Evolutionary conservation across 2,888 invertebrate species (phyloP), one percentile per base, ranked within the genome.

Genomic region (Aspidiotus rigidus): DNA sequence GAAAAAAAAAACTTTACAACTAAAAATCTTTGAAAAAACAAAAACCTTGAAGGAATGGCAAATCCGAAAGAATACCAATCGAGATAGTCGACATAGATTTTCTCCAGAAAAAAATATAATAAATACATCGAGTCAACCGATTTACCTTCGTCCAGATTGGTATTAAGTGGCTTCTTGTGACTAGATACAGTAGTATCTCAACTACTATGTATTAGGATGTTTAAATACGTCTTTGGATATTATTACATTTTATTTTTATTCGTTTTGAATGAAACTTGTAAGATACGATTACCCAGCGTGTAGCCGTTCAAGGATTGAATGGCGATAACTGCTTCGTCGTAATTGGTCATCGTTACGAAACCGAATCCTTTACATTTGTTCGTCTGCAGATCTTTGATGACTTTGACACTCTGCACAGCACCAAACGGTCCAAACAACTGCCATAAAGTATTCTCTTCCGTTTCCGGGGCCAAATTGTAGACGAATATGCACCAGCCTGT

Each of bases 321-420:
- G 75, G 97, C 96, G 76, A 93, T 90, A 73, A 94, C 88, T 71
- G 96, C 93, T 81, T 97, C 96, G 77, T 96, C 95, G 79, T 97
- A 96, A 81, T 95, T 94, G 78, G 94, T 94, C 96, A 97, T 97
- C 74, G 95, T 95, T 75, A 97, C 95, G 80, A 96, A 96, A 75
- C 95, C 97, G 80, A 95, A 97, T 73, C 97, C 97, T 83, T 95
- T 96, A 83, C 96, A 96, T 81, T 96, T 96, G 83, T 93, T 93
- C 74, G 94, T 94, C 77, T 92, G 89, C 76, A 92, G 86, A 83
- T 96, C 95, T 77, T 93, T 87, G 78, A 95, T 93, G 76, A 96
- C 94, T 83, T 96, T 96, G 75, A 96, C 95, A 82, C 90, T 92
- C 81, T 95, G 93, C 77, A 97, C 95, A 76, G 95, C 95, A 76